Evolutionary conservation across 2,888 invertebrate species (phyloP).

Genomic region (Lasioglossum leucozonium): DNA sequence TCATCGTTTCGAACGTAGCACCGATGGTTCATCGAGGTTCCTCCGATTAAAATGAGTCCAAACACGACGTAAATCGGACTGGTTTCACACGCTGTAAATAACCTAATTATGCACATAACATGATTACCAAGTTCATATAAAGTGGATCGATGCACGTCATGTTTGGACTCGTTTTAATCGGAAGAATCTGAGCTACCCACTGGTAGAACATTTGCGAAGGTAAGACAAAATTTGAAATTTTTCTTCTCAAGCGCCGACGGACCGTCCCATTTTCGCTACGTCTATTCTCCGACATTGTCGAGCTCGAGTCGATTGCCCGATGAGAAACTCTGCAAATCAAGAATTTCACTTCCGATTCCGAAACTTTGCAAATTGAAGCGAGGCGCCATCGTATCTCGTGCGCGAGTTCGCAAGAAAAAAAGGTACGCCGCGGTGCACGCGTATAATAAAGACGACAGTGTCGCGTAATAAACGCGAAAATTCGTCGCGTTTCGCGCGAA

Average conservation of each 20-base stretch:
- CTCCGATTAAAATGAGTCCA: too few species aligned
- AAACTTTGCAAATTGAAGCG: not conserved
- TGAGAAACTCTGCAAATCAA: not conserved
- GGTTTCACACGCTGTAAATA: too few species aligned
- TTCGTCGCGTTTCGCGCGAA: slow-evolving; percentile 6
- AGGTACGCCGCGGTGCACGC: not conserved
- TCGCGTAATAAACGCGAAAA: not conserved
- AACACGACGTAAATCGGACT: too few species aligned
- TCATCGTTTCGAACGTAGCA: not conserved
- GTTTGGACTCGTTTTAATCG: not conserved
- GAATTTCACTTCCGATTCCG: not conserved
- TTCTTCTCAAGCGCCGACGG: not conserved
- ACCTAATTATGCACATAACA: too few species aligned
- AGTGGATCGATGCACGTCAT: not conserved
- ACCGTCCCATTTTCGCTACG: not conserved
- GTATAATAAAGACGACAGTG: not conserved
- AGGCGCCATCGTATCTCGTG: not conserved
- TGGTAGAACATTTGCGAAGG: not conserved
- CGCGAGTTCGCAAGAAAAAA: not conserved
- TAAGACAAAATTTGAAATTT: not conserved
- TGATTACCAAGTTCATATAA: not conserved
- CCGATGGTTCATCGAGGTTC: too few species aligned
- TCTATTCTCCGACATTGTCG: not conserved
- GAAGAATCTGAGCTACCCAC: not conserved
- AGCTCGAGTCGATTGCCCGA: too few species aligned